Conservation (phyloP, 2,113 vertebrate genomes). For the Platycercus adscitus region DNA sequence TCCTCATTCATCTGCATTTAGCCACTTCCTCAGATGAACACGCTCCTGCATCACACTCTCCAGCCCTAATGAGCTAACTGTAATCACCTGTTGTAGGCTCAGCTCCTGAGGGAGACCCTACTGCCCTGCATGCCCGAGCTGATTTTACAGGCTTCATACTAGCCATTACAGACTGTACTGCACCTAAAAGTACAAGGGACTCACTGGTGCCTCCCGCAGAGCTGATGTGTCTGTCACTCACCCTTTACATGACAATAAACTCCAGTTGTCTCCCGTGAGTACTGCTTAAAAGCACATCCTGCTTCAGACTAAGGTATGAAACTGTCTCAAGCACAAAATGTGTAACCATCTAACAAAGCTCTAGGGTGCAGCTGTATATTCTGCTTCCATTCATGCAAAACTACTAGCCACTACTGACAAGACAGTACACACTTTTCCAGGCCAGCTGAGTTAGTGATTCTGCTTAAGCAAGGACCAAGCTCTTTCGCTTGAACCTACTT, state of each 20-base stretch:
- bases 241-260: not conserved
- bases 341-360: not conserved
- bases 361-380: not conserved
- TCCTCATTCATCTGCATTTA: not conserved
- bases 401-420: not conserved
- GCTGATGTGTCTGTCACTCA: not conserved
- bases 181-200: accelerated
- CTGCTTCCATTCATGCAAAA: not conserved
- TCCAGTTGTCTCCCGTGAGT: not conserved
- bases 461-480: not conserved
- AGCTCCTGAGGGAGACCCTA: not conserved
- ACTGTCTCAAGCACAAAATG: not conserved
- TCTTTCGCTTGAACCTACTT: not conserved
- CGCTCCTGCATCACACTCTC: not conserved
- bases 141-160: accelerated
- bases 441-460: not conserved
- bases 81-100: not conserved
- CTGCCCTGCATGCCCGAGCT: no score
- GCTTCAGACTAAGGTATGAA: not conserved
- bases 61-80: accelerated
- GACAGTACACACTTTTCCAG: not conserved
- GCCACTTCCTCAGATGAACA: no score
- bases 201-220: not conserved
- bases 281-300: no score
- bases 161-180: not conserved